phyloP scores from a whole-genome alignment of 1,140 invertebrate genomes.

The Chrysoperla carnea region DNA sequence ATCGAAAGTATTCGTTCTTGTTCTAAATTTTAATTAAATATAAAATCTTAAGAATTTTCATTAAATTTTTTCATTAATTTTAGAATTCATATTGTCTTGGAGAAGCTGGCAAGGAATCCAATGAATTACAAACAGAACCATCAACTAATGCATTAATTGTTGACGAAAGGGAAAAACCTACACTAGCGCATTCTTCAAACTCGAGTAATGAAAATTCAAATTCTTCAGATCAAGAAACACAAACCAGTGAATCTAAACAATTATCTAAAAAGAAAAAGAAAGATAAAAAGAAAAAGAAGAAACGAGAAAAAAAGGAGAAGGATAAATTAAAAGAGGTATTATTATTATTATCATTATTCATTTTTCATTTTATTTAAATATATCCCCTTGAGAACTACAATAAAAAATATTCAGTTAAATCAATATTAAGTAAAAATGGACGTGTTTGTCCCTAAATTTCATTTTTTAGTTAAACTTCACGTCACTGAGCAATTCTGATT shows the following conservation, averaged over 20 bases:
- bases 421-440: too few relatives aligned
- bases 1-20: too few relatives aligned
- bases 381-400: too few relatives aligned
- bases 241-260: slow-evolving; percentile 8
- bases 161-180: slow-evolving; percentile 20
- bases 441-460: too few relatives aligned
- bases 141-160: slow-evolving; percentile 17
- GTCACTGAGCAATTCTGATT: too few relatives aligned
- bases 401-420: too few relatives aligned
- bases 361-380: too few relatives aligned
- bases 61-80: not conserved
- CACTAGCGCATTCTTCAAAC: slow-evolving; percentile 10
- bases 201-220: slow-evolving; percentile 7
- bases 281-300: slow-evolving; percentile 32
- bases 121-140: slow-evolving; percentile 5
- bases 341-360: too few relatives aligned
- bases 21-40: too few relatives aligned
- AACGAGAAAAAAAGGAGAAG: slow-evolving; percentile 24
- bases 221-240: slow-evolving; percentile 7
- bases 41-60: too few relatives aligned
- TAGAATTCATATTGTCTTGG: slow-evolving; percentile 74
- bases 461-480: too few relatives aligned
- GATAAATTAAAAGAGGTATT: slow-evolving; percentile 24
- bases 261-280: slow-evolving; percentile 29
- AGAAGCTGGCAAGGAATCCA: slow-evolving; percentile 41